Percentiles rank a stretch among this genome's conserved stretches.
Evolutionary conservation across 2,797 vertebrate species (phyloP).

Genomic region (Moxostoma hubbsi): DNA sequence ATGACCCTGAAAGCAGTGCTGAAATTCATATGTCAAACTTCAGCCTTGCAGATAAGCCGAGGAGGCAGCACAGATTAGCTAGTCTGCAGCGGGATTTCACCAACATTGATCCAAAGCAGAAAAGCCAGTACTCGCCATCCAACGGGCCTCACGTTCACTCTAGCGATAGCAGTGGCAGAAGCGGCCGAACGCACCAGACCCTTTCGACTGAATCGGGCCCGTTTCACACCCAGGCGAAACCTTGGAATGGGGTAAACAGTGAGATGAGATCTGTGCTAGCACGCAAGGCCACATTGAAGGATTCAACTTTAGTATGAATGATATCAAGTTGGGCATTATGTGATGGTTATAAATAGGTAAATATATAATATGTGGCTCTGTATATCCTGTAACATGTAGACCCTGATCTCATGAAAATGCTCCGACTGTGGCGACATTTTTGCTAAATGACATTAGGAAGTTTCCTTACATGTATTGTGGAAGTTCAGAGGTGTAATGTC

Average conservation of each 20-base stretch:
- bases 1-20: slow-evolving; percentile 68
- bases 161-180: slow-evolving; percentile 66
- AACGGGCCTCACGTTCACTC: slow-evolving; percentile 62
- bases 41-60: slow-evolving; percentile 69
- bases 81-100: slow-evolving; percentile 77
- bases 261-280: slow-evolving; percentile 85
- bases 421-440: too few species aligned
- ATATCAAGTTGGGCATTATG: not conserved
- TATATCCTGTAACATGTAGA: too few species aligned
- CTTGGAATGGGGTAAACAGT: slow-evolving; percentile 84
- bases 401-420: too few species aligned
- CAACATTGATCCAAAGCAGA: slow-evolving; percentile 65
- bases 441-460: too few species aligned
- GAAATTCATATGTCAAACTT: slow-evolving; percentile 66
- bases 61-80: slow-evolving; percentile 70
- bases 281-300: slow-evolving; percentile 81
- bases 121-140: slow-evolving; percentile 66
- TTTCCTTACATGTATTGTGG: too few species aligned
- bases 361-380: too few species aligned
- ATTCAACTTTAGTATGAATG: slow-evolving; percentile 88
- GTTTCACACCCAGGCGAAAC: slow-evolving; percentile 75
- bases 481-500: too few species aligned
- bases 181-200: slow-evolving; percentile 74
- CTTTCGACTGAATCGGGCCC: slow-evolving; percentile 77
- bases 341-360: not conserved